Evolutionary conservation across 2,888 invertebrate genomes (phyloP).

Genomic region (Netelia fuscicornis): DNA sequence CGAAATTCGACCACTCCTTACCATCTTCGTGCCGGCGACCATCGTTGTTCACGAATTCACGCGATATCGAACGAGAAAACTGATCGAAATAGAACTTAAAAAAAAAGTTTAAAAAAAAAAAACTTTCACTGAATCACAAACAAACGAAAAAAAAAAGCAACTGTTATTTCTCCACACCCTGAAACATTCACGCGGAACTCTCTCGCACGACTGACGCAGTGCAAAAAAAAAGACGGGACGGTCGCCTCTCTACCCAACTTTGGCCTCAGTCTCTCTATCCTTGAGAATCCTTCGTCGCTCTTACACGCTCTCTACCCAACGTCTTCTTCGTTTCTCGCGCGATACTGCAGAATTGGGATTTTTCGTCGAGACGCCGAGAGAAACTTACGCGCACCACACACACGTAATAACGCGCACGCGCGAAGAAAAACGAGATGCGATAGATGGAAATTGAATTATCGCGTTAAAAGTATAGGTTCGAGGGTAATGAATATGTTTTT

Average conservation of each 20-base stretch:
- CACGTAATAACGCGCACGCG: background rate
- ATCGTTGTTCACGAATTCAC: slow-evolving; percentile 70
- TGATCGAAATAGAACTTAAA: background rate
- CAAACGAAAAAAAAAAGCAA: background rate
- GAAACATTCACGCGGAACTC: background rate
- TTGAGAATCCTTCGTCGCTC: slow-evolving; percentile 27
- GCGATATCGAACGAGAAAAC: slow-evolving; percentile 8
- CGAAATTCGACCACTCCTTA: slow-evolving; percentile 71
- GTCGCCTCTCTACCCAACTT: slow-evolving; percentile 6
- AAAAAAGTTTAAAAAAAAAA: background rate
- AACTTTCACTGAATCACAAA: slow-evolving; percentile 34
- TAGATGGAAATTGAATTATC: background rate
- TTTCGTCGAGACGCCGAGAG: background rate
- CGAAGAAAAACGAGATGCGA: background rate
- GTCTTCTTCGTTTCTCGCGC: background rate
- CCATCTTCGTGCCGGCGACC: slow-evolving; percentile 82
- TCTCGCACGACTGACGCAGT: slow-evolving; percentile 20
- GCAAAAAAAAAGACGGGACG: slow-evolving; percentile 10
- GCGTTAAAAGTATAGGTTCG: background rate
- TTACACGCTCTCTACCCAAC: background rate
- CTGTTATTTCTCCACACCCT: background rate
- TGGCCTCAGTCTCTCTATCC: slow-evolving; percentile 4
- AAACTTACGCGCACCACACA: slow-evolving; percentile 1
- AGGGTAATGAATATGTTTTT: background rate
- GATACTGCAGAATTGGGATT: background rate